These are phyloP conservation scores for Sigmodon hispidus DNA, from an alignment of 2,113 vertebrate genomes.

Conservation along the genomic window DNA sequence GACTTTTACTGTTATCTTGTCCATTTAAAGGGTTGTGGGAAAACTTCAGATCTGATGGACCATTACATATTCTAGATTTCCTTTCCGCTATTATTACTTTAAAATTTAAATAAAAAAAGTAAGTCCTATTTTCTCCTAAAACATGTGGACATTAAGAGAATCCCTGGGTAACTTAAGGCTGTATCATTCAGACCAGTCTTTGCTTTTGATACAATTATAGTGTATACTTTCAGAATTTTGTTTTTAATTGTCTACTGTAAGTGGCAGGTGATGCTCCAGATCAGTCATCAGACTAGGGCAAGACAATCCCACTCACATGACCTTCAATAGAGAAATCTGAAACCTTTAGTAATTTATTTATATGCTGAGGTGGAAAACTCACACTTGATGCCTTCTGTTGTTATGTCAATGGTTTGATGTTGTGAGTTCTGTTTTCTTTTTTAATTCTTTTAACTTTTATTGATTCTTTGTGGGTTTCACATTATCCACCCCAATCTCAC, in stretches of 20 bases:
- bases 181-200: not conserved
- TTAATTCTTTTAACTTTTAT: not conserved
- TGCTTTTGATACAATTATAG: not conserved
- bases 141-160: not conserved
- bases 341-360: constrained; percentile 35
- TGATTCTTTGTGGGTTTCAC: not conserved
- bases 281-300: not conserved
- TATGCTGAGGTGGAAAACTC: not conserved
- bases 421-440: not conserved
- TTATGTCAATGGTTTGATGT: not conserved
- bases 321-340: not conserved
- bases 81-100: constrained; percentile 31
- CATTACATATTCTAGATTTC: not conserved
- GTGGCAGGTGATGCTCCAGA: not conserved
- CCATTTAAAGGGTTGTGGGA: not conserved
- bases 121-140: not conserved
- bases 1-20: constrained; percentile 35
- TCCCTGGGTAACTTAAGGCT: not conserved
- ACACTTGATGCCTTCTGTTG: not conserved
- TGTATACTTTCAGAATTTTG: not conserved
- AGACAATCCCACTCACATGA: not conserved
- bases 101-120: constrained; percentile 56
- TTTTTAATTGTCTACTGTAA: not conserved
- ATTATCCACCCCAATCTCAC: not conserved
- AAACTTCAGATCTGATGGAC: constrained; percentile 20